Evolutionary conservation across 1,140 invertebrate species (phyloP).

Genomic region (Saccostrea cuccullata): DNA sequence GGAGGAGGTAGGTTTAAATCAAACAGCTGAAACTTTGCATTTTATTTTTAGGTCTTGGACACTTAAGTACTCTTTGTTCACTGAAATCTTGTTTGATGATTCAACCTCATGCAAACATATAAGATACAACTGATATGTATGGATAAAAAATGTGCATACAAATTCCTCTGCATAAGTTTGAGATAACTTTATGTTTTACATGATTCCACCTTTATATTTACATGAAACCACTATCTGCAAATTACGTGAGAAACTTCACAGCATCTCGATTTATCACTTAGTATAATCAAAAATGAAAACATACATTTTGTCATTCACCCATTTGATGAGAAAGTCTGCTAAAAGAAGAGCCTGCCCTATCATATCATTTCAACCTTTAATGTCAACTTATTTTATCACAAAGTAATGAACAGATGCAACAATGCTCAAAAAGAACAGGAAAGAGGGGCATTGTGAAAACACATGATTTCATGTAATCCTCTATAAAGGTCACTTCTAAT

Average conservation of each 20-base stretch:
- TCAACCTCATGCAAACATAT: not conserved
- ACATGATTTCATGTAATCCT: no score
- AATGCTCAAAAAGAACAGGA: no score
- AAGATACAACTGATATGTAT: not conserved
- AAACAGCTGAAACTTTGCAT: no score
- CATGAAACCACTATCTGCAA: not conserved
- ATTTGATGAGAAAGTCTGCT: no score
- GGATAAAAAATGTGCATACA: not conserved
- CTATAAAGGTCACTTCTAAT: no score
- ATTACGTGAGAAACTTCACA: constrained; percentile 7
- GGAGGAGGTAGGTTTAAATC: no score
- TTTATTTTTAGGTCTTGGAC: not conserved
- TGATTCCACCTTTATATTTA: not conserved
- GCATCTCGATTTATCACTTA: not conserved
- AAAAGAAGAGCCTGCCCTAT: no score
- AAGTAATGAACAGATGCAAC: no score
- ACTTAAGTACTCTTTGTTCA: not conserved
- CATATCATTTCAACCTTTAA: no score
- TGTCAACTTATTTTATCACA: no score
- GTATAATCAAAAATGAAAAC: constrained; percentile 3
- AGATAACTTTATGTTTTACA: not conserved
- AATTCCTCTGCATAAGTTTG: not conserved
- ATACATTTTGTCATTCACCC: not conserved
- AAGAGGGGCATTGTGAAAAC: no score
- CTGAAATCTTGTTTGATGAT: not conserved